Evolutionary conservation across 2,888 invertebrate genomes (phyloP), one percentile per base, ranked within the genome.

Genomic region (Clanis bilineata): DNA sequence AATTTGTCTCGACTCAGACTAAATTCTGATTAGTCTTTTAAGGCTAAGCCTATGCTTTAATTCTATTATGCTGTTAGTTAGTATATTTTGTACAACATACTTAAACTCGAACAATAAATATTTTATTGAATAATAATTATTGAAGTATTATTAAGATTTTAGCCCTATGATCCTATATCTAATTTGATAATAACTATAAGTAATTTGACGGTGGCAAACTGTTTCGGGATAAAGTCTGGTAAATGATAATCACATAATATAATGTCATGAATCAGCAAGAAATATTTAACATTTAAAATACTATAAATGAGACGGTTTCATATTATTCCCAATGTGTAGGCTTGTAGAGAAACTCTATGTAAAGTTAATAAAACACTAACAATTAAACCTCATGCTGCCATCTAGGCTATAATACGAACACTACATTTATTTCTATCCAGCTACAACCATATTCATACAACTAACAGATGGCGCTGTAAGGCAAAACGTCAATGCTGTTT

Each of bases 391-490:
- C n/a, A 41, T 18, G 7, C 60, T 62, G 72, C 66, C 68, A 69
- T 69, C 69, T 76, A 60, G 38, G 6, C 45, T 23, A 9, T 6
- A 1, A 25, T 10, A 6, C 0, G 21, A 60, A 36, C 57, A 57
- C 23, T 45, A 23, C 18, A 18, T 18, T 15, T 41, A 18, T 9
- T 2, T 2, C 2, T 18, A 18, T 7, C 18, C 6, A 18, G 7
- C 5, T 25, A 23, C 23, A 23, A 47, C n/a, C 12, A 10, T 43
- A 43, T 47, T 3, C 23, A 10, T 22, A 47, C 3, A 58, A n/a
- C n/a, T n/a, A n/a, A n/a, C n/a, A 80, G 81, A 82, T 80, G 86
- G 73, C 85, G 74, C 71, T 73, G 1, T 2, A 39, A 45, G 12
- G 2, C 7, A 18, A 6, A 54, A 7, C 28, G 41, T 12, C 18